A percentile compares a stretch with the other conserved stretches of the same genome.
These are phyloP conservation scores for Phainopepla nitens DNA, from an alignment of 2,113 vertebrate species.

Conservation along the genomic window DNA sequence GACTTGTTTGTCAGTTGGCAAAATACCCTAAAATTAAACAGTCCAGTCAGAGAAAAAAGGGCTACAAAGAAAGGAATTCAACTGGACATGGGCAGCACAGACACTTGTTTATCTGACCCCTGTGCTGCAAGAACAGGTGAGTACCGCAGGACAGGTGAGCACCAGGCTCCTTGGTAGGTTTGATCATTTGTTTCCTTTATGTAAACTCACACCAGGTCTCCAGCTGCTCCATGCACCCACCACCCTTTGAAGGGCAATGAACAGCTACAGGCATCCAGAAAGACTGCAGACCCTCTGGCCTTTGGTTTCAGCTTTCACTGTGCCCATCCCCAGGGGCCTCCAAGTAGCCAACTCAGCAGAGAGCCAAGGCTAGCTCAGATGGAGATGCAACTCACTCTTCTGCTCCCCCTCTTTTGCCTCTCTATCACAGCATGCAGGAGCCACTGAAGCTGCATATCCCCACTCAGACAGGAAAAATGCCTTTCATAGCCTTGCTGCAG, in stretches of 20 bases:
- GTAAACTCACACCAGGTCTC: background rate
- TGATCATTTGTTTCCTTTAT: background rate
- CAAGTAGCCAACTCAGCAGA: rapidly evolving
- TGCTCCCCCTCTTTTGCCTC: background rate
- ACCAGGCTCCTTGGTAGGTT: background rate
- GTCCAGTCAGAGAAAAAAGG: background rate
- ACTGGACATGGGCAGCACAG: background rate
- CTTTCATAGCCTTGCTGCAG: background rate
- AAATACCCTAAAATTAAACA: background rate
- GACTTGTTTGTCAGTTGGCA: background rate
- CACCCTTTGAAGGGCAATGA: background rate
- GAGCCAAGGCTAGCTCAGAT: background rate
- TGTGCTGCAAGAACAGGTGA: background rate
- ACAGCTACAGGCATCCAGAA: background rate
- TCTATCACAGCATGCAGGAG: rapidly evolving
- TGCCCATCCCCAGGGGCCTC: background rate
- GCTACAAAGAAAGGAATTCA: background rate
- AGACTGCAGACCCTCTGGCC: background rate
- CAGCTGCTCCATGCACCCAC: background rate
- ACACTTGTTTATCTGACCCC: background rate
- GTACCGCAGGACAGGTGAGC: background rate
- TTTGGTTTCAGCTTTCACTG: background rate
- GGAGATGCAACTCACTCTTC: background rate
- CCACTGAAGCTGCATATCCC: background rate
- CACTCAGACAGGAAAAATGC: background rate